These are phyloP conservation scores for Drosophila bifasciata DNA, from an alignment of 1,140 invertebrate species.

Conservation along the genomic window DNA sequence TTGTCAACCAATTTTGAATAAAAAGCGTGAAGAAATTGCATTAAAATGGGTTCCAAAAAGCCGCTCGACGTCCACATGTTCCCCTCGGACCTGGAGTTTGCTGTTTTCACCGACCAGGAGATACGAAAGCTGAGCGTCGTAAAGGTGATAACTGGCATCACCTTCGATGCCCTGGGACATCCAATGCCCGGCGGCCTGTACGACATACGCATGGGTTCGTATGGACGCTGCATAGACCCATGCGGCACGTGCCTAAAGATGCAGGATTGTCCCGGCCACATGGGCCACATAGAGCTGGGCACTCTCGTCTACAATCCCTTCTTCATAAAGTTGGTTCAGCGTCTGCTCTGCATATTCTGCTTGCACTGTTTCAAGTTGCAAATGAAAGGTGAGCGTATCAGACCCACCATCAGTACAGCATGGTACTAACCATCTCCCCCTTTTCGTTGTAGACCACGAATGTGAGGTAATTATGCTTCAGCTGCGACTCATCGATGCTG, in stretches of 20 bases:
- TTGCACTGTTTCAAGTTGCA: conserved; percentile 89
- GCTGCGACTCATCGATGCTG: conserved; percentile 90
- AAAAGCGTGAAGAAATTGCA: conserved; percentile 3
- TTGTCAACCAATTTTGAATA: conserved; percentile 9
- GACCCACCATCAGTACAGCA: too few relatives aligned
- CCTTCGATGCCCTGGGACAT: conserved; percentile 94
- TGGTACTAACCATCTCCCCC: background rate
- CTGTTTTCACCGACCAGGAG: conserved; percentile 91
- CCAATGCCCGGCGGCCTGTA: conserved; percentile 93
- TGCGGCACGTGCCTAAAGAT: conserved; percentile 93
- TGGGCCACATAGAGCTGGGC: conserved; percentile 97
- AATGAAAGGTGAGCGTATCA: conserved; percentile 88
- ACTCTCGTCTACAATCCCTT: conserved; percentile 96
- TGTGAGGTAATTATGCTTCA: conserved; percentile 90
- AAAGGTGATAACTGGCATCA: conserved; percentile 92
- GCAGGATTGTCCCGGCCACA: conserved; percentile 94
- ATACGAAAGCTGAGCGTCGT: conserved; percentile 94
- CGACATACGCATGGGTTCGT: conserved; percentile 90
- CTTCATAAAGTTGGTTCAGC: conserved; percentile 90
- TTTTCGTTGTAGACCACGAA: conserved; percentile 84
- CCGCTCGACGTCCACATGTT: conserved; percentile 65
- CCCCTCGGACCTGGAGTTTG: conserved; percentile 86
- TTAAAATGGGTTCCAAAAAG: conserved; percentile 60
- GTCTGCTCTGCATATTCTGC: conserved; percentile 89
- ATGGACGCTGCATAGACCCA: conserved; percentile 86